Conservation (phyloP, 2,888 invertebrate genomes). For the Thyatira batis region DNA sequence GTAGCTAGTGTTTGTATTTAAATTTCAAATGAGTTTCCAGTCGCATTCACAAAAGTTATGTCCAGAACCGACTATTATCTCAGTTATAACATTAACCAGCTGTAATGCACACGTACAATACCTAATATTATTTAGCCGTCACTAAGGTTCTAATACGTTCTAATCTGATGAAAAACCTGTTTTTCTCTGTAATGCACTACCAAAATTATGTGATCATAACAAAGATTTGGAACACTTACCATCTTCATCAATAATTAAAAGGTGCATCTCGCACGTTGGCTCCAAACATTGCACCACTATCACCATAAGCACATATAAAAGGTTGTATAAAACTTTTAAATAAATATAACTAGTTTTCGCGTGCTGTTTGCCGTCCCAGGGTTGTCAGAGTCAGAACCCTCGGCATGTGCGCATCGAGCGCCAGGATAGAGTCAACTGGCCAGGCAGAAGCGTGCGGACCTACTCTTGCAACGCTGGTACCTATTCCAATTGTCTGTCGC, state of each 20-base stretch:
- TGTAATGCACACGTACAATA: background rate
- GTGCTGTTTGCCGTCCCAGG: slow-evolving; percentile 18
- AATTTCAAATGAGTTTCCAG: slow-evolving; percentile 7
- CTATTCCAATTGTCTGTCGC: slow-evolving; percentile 76
- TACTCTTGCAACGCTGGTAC: slow-evolving; percentile 61
- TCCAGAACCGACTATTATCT: background rate
- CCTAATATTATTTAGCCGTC: no score
- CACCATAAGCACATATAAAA: background rate
- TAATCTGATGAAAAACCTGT: no score
- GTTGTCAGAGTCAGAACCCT: slow-evolving; percentile 34
- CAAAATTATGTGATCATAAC: background rate
- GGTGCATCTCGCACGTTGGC: background rate
- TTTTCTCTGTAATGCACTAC: no score
- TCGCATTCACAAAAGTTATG: slow-evolving; percentile 2
- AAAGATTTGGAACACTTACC: background rate
- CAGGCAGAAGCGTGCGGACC: slow-evolving; percentile 48
- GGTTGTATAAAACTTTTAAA: background rate
- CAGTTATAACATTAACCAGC: background rate
- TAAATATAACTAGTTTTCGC: background rate
- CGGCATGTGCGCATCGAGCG: slow-evolving; percentile 63
- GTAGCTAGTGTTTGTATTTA: slow-evolving; percentile 5
- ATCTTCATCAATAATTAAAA: background rate
- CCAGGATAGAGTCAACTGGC: slow-evolving; percentile 73
- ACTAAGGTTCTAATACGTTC: no score
- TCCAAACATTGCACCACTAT: background rate